phyloP scores from a whole-genome alignment of 2,888 invertebrate genomes.

The Drosophila paramelanica region DNA sequence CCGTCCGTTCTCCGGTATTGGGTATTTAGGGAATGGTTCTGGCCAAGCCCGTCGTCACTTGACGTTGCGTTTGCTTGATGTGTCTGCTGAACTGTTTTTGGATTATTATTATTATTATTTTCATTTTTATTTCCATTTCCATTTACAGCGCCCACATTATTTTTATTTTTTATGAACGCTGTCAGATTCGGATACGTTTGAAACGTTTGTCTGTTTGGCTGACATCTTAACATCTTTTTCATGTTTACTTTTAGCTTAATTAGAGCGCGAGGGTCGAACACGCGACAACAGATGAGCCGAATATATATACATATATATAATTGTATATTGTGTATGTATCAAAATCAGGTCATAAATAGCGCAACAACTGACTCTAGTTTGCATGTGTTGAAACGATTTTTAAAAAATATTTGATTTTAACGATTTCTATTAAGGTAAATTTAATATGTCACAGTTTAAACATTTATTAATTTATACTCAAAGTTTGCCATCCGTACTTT shows the following conservation, averaged over 20 bases:
- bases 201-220: conserved; percentile 33
- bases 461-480: neutral
- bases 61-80: conserved; percentile 50
- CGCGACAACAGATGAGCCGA: conserved; percentile 22
- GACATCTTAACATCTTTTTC: conserved; percentile 47
- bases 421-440: too few relatives aligned
- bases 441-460: neutral
- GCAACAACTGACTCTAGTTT: too few relatives aligned
- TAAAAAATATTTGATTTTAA: too few relatives aligned
- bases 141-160: conserved; percentile 2
- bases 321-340: neutral
- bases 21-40: conserved; percentile 4
- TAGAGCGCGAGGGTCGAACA: conserved; percentile 37
- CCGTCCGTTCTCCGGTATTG: conserved; percentile 8
- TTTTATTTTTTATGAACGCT: conserved; percentile 21
- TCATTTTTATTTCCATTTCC: conserved; percentile 28
- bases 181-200: conserved; percentile 9
- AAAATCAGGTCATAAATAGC: neutral
- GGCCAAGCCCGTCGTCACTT: conserved; percentile 11
- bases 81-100: conserved; percentile 60
- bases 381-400: too few relatives aligned
- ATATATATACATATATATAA: neutral
- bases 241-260: conserved; percentile 69
- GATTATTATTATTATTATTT: conserved; percentile 71
- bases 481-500: neutral